These are phyloP conservation scores for Lamellibrachia columna DNA, from an alignment of 2,888 invertebrate species.

Conservation along the genomic window DNA sequence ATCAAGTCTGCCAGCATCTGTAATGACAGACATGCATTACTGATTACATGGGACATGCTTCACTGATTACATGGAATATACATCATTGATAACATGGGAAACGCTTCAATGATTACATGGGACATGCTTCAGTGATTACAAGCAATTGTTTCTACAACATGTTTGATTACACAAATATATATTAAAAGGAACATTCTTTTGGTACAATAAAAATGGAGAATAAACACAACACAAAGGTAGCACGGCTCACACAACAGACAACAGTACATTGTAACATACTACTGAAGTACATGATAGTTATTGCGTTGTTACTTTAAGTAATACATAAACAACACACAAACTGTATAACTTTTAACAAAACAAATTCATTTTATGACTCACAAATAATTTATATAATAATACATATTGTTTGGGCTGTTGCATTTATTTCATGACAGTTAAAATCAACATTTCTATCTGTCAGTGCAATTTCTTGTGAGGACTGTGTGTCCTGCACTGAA, in stretches of 20 bases:
- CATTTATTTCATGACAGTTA: too few relatives aligned
- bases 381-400: too few relatives aligned
- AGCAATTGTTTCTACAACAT: neutral
- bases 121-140: neutral
- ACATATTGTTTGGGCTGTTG: too few relatives aligned
- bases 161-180: neutral
- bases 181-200: neutral
- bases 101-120: neutral
- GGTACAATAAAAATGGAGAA: neutral
- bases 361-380: too few relatives aligned
- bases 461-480: too few relatives aligned
- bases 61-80: neutral
- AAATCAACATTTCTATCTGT: too few relatives aligned
- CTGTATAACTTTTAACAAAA: too few relatives aligned
- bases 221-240: neutral
- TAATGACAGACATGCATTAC: neutral
- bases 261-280: too few relatives aligned
- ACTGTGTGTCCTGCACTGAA: neutral
- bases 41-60: neutral
- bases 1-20: slow-evolving; percentile 94
- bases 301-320: too few relatives aligned
- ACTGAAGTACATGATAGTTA: too few relatives aligned
- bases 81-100: neutral
- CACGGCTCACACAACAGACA: too few relatives aligned
- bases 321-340: too few relatives aligned